phyloP scores from a whole-genome alignment of 2,797 vertebrate genomes.

The Semotilus atromaculatus region DNA sequence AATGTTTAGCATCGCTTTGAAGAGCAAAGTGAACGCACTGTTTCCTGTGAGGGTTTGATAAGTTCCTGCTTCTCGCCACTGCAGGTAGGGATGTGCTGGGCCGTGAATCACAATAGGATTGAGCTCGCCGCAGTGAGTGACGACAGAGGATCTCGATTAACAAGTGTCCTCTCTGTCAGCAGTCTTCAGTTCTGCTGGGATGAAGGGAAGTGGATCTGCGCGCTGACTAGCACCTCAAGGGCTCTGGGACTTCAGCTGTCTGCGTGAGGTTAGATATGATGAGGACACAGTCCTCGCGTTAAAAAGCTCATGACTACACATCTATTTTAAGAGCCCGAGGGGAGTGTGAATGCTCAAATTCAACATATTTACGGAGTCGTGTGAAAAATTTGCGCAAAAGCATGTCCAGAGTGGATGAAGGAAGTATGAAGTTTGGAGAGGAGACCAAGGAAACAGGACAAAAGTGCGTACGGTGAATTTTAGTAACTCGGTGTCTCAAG shows the following conservation, averaged over 20 bases:
- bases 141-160: slow-evolving; percentile 48
- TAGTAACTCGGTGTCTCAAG: background rate
- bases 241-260: slow-evolving; percentile 40
- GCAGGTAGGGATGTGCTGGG: slow-evolving; percentile 30
- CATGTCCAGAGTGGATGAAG: background rate
- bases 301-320: slow-evolving; percentile 31
- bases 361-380: slow-evolving; percentile 24
- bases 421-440: background rate
- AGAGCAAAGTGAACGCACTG: slow-evolving; percentile 44
- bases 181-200: slow-evolving; percentile 28
- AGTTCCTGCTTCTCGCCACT: slow-evolving; percentile 38
- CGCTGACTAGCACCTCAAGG: slow-evolving; percentile 40
- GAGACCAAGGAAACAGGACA: background rate
- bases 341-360: slow-evolving; percentile 32
- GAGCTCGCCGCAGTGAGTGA: slow-evolving; percentile 16
- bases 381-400: background rate
- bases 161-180: slow-evolving; percentile 50
- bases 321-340: slow-evolving; percentile 28
- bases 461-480: background rate
- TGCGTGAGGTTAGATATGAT: slow-evolving; percentile 46
- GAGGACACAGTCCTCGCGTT: slow-evolving; percentile 13
- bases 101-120: slow-evolving; percentile 39
- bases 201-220: slow-evolving; percentile 28
- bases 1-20: slow-evolving; percentile 48
- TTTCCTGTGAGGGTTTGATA: slow-evolving; percentile 40